Base-by-base conservation (phyloP, 64 coral and sea anemone genomes). In the Porites australiensis region DNA sequence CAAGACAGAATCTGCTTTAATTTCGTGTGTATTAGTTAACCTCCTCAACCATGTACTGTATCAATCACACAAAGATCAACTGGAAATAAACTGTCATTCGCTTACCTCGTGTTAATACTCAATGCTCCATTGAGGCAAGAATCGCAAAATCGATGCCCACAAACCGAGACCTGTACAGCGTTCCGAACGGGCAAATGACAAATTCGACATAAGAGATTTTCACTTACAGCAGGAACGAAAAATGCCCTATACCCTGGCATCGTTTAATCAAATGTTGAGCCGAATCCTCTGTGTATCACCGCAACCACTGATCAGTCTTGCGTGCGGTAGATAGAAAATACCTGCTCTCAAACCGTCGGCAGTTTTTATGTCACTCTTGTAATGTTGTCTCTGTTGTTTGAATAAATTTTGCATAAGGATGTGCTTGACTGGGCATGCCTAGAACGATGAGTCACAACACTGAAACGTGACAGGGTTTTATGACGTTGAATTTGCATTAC, bases 81-180 rank as follows among this genome's bases (percentile, higher is more conserved):
- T 57, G 20, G 65, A 89, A 93, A 80, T 22, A 15, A 91, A 82
- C 69, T 82, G 44, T 58, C 3, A 58, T 61, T 27, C 14, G 50
- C 95, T 76, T 82, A 98, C 95, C 95, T 98, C 61, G 87, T 98
- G 59, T 93, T 89, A 37, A 37, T 37, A 50, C 88, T 91, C 19
- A 98, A 88, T 20, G 95, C 82, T 58, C 83, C 82, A 75, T 98
- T 98, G 50, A 98, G 87, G 86, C 95, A 98, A 74, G 95, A 94
- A 87, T 98, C 95, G 62, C 95, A 98, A 37, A 98, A 98, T 22
- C 95, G 75, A 72, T 98, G 95, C 46, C 95, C 95, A 94, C 95
- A 98, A 50, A 98, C 92, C 15, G 95, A 98, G 7, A 98, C 91
- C 76, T 98, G 95, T 22, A 98, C 95, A 0, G 95, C 92, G 87